A percentile compares a stretch with the other conserved stretches of the same genome.
phyloP scores from a whole-genome alignment of 2,888 invertebrate species.

The Coecobrya sp. region DNA sequence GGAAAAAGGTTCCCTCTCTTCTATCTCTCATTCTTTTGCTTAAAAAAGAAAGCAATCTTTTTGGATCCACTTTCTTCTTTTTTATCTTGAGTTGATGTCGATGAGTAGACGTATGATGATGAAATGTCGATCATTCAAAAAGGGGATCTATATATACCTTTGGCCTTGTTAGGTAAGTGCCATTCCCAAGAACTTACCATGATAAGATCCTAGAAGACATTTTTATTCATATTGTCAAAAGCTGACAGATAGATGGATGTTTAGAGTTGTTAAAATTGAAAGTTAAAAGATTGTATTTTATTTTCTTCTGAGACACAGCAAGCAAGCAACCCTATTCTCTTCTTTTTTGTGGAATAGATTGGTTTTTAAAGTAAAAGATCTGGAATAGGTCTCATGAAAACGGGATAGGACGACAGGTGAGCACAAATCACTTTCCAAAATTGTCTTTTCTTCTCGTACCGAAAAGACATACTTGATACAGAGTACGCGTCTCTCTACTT shows the following conservation, averaged over 20 bases:
- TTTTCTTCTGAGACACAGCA: conserved; percentile 48
- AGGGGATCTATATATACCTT: conserved; percentile 1
- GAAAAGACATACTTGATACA: conserved; percentile 26
- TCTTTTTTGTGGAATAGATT: conserved; percentile 26
- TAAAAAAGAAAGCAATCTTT: conserved; percentile 69
- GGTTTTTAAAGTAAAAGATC: conserved; percentile 51
- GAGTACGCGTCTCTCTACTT: conserved; percentile 18
- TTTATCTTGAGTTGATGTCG: conserved; percentile 47
- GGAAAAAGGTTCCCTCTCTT: conserved; percentile 75
- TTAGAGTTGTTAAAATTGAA: conserved; percentile 72
- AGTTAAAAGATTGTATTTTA: conserved; percentile 75
- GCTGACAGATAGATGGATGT: conserved; percentile 63
- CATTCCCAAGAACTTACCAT: background rate
- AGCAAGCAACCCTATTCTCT: conserved; percentile 22
- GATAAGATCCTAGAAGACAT: conserved; percentile 17
- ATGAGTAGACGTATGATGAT: conserved; percentile 49
- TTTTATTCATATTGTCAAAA: conserved; percentile 37
- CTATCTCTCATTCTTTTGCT: conserved; percentile 60
- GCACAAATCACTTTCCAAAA: conserved; percentile 72
- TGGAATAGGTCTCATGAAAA: background rate
- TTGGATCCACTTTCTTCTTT: conserved; percentile 57
- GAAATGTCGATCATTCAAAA: conserved; percentile 41
- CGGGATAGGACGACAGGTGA: conserved; percentile 68
- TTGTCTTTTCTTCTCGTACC: conserved; percentile 68
- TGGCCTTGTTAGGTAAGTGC: conserved; percentile 5